These are phyloP conservation scores for Tragelaphus imberbis DNA, from an alignment of 2,113 vertebrate genomes.

Conservation along the genomic window DNA sequence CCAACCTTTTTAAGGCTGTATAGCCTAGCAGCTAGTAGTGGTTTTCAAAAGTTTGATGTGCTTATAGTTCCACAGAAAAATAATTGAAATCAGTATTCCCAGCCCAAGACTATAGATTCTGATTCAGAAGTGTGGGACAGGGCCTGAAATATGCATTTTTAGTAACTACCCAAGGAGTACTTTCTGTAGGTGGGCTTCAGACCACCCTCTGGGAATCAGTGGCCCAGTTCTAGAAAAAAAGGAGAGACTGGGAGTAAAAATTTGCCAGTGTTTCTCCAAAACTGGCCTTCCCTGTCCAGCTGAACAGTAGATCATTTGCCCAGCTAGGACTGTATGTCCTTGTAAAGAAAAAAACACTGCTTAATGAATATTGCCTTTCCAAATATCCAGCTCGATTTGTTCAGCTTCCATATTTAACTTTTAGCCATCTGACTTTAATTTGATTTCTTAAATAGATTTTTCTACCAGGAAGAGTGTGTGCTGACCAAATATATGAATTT, in stretches of 20 bases:
- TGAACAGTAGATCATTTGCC: background rate
- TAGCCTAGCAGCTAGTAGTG: background rate
- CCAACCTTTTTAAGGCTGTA: background rate
- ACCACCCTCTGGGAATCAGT: background rate
- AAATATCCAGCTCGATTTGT: slow-evolving; percentile 14
- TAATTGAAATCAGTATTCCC: background rate
- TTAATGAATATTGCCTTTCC: slow-evolving; percentile 32
- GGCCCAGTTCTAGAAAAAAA: background rate
- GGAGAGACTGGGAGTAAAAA: background rate
- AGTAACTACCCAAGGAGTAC: background rate
- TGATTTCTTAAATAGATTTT: slow-evolving; percentile 33
- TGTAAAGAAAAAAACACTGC: background rate
- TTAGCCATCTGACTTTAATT: slow-evolving; percentile 4
- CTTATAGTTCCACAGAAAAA: background rate
- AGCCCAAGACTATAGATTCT: background rate
- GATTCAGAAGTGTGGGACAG: background rate
- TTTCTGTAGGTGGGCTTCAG: background rate
- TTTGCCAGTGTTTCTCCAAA: background rate
- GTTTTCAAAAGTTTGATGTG: background rate
- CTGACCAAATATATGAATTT: background rate
- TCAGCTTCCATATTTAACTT: slow-evolving; percentile 41
- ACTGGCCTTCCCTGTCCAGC: background rate
- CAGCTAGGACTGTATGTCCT: background rate
- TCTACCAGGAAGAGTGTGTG: background rate
- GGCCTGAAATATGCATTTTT: background rate